Base-by-base conservation (phyloP, 2,113 vertebrate species). In the Felis catus region DNA sequence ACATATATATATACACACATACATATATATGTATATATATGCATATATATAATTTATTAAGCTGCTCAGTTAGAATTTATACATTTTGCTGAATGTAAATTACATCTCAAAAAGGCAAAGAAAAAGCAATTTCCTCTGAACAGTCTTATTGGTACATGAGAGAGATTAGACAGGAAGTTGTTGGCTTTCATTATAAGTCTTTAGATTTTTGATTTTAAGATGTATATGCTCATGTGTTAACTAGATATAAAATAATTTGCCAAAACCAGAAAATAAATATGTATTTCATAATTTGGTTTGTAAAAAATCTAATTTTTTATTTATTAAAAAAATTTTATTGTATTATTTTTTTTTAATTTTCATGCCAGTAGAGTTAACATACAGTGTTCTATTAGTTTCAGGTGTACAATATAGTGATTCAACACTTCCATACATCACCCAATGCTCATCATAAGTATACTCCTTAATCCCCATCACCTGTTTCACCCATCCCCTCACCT, bases 201-300 rank as follows among this genome's bases (percentile, higher is more conserved):
- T 78, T 70, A 90, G 63, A 58, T 29, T 94, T 63, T 76, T 86
- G 6, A 48, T 45, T 92, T 74, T 29, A 45, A 83, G 53, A 80
- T 13, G 58, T 80, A 48, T 3, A 70, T 70, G 66, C 5, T 81
- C 29, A 9, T 80, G 8, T 36, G 63, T 78, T 90, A 92, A 87
- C 55, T 87, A 95, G 23, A 36, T 39, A 85, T 29, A 96, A 97
- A 90, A 89, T 55, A 92, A 65, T 63, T 92, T 76, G 3, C 45
- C 68, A 89, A 87, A 96, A 84, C 48, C 4, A 68, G n/a, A 79
- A 94, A 61, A 14, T 45, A 78, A 85, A 39, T 91, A 78, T 21
- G 1, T 65, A 89, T 84, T 85, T 58, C 58, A 51, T 65, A 86
- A 70, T 79, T 86, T 85, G 41, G 14, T 71, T 41, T 63, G 12